Base-by-base conservation (phyloP, 2,113 vertebrate genomes). In the Ammodytes marinus region DNA sequence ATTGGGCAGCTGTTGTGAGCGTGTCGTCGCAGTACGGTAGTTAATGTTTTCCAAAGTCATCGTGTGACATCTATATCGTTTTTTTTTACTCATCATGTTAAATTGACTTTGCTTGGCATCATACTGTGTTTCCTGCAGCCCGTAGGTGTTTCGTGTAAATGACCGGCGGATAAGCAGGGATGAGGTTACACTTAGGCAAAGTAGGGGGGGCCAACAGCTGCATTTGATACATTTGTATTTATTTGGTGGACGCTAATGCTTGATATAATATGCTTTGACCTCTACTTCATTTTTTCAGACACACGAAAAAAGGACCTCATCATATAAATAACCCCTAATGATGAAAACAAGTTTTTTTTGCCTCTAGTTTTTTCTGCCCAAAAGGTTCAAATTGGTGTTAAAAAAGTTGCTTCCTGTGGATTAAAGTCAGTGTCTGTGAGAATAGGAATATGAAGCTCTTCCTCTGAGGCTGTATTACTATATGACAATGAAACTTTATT, bases 161-260 rank as follows among this genome's bases (percentile, higher is more conserved):
- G 35, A 61, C 76, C 47, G 58, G 49, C 53, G 58, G 11, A 45
- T 50, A 43, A 55, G 42, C 57, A 53, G 45, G 3, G 17, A 64
- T 59, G 19, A 37, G 45, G 80, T 71, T 15, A 58, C 39, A 58
- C 68, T 74, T 75, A 14, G 14, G 13, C 47, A 60, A 66, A 8
- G 15, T 42, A 59, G 40, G 64, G 57, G 57, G 67, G 69, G 15
- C 2, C 3, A 61, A 27, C 49, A 55, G 55, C 65, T 85, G 77
- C 67, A 63, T 64, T 8, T 57, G 27, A 53, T 74, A 52, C 11
- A 2, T 63, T 64, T 45, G 8, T 37, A 37, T 27, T 78, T 79
- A 72, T 71, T 73, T 52, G 75, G 42, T 72, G 11, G 65, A 74
- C 39, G 55, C 76, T 69, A 69, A 77, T 65, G 47, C 77, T 84